Percentiles rank a stretch among this genome's conserved stretches.
Evolutionary conservation across 2,888 invertebrate genomes (phyloP).

Genomic region (Euplagia quadripunctaria): DNA sequence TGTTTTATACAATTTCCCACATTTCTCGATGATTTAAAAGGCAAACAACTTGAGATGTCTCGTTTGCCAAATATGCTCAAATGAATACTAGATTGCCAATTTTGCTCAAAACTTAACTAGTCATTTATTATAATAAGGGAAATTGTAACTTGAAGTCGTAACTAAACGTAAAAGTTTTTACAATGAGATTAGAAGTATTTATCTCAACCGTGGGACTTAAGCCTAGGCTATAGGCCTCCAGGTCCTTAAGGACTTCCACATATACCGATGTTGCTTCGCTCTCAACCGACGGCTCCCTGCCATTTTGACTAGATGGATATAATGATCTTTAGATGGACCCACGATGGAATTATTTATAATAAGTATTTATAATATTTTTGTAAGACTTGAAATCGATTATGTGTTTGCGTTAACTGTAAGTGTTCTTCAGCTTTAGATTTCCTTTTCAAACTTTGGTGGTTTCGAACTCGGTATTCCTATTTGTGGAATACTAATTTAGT

Average conservation of each 20-base stretch:
- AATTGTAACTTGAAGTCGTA: no score
- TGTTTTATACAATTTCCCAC: neutral
- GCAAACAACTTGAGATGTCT: no score
- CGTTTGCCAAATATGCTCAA: no score
- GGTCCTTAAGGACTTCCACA: neutral
- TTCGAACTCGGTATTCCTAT: conserved; percentile 35
- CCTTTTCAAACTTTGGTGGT: conserved; percentile 28
- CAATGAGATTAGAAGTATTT: no score
- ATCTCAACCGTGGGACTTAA: no score
- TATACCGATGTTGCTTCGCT: neutral
- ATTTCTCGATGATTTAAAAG: neutral
- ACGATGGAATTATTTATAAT: neutral
- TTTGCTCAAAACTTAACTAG: no score
- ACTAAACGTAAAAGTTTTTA: no score
- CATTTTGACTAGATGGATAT: neutral
- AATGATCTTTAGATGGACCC: neutral
- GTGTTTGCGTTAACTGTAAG: conserved; percentile 74
- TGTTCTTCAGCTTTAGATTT: conserved; percentile 48
- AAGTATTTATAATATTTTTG: conserved; percentile 79
- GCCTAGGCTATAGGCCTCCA: no score
- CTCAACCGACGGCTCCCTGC: neutral
- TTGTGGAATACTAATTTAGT: conserved; percentile 30
- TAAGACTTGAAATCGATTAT: conserved; percentile 78
- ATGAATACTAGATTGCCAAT: no score
- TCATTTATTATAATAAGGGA: no score